Evolutionary conservation across 2,888 invertebrate genomes (phyloP).

Genomic region (Drosophila subsilvestris): DNA sequence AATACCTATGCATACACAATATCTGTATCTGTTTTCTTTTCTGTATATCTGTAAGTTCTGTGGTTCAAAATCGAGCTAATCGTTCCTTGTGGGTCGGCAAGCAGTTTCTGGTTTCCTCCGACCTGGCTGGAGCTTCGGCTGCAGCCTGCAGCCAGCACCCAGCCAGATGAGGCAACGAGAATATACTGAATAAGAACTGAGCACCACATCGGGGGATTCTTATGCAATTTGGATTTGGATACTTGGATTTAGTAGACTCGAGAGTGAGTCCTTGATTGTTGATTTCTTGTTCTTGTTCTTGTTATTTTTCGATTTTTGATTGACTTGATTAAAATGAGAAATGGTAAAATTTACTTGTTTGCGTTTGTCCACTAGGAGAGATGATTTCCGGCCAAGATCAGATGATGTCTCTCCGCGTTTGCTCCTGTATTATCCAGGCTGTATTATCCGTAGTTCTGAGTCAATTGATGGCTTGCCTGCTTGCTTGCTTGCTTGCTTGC

Average conservation of each 20-base stretch:
- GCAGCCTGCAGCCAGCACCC: neutral
- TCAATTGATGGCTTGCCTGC: conserved; percentile 13
- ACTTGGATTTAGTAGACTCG: conserved; percentile 41
- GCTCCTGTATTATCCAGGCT: neutral
- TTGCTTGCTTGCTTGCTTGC: conserved; percentile 21
- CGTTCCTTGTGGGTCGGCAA: neutral
- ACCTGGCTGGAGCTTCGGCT: conserved; percentile 1
- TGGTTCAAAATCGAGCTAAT: neutral
- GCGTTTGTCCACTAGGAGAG: conserved; percentile 48
- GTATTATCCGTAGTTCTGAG: conserved; percentile 5
- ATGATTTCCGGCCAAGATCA: neutral
- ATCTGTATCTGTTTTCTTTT: conserved; percentile 41
- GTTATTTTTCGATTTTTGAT: conserved; percentile 37
- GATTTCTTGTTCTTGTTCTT: conserved; percentile 12
- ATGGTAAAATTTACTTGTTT: conserved; percentile 80
- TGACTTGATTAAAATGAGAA: conserved; percentile 58
- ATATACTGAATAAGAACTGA: conserved; percentile 4
- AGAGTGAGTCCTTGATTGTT: neutral
- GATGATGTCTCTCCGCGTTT: conserved; percentile 1
- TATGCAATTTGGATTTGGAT: conserved; percentile 51
- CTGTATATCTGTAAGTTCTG: conserved; percentile 3
- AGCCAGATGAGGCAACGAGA: neutral
- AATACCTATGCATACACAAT: conserved; percentile 73
- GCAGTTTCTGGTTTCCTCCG: neutral
- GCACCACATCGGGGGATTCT: conserved; percentile 31